Base-by-base conservation (phyloP, 2,113 vertebrate species). In the Orcinus orca region DNA sequence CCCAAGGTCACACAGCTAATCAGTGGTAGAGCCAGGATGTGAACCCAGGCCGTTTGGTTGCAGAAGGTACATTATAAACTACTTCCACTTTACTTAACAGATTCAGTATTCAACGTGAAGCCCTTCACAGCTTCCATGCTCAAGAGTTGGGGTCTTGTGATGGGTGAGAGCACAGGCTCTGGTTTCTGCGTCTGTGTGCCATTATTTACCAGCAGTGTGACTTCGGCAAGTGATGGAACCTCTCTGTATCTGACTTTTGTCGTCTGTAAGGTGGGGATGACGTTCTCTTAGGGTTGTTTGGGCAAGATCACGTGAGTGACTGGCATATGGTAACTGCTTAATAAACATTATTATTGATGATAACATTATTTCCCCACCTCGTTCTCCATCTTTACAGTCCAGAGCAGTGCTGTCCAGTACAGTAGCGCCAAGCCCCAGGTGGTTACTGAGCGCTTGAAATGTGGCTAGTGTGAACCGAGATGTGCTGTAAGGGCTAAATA, bases 351-450 rank as follows among this genome's bases (percentile, higher is more conserved):
- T 47, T 36, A 1, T 20, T 2, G 33, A 38, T 17, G 41, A 50
- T 76, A 33, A 36, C 8, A 1, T 50, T 18, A 55, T 71, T 70
- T 47, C 6, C 33, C 33, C n/a, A 14, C n/a, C 17, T 74, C 29
- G 2, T 23, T 29, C 21, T 12, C 47, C 18, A 10, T 9, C 58
- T 21, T 73, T 12, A 3, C 0, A 21, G 80, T 31, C 44, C 25
- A 25, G 41, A 68, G 31, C 65, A 14, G 26, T 1, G 2, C 12
- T 1, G 2, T n/a, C 3, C 31, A 0, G 1, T 17, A 26, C 1
- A 2, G 9, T 13, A 26, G n/a, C 62, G 60, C 23, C 0, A 7
- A 76, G 62, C 38, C 60, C 60, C 38, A 18, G 0, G 3, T 36
- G 14, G 31, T 67, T 29, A 1, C 6, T 36, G 44, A 86, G 29